phyloP scores from a whole-genome alignment of 1,140 invertebrate genomes.

The Ganaspis sp. region DNA sequence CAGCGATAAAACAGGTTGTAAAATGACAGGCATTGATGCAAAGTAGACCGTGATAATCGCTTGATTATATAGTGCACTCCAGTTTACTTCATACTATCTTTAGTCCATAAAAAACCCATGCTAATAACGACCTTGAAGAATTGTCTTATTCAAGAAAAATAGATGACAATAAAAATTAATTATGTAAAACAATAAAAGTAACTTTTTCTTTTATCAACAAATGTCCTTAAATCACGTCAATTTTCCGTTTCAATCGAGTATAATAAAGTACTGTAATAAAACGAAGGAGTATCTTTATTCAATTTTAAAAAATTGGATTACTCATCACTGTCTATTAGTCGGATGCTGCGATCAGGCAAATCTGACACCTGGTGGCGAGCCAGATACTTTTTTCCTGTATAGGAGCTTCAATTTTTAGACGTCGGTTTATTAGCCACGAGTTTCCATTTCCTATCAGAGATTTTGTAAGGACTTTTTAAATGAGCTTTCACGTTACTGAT shows the following conservation, averaged over 20 bases:
- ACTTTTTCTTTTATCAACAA: too few relatives aligned
- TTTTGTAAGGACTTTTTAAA: not conserved
- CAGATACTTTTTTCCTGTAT: not conserved
- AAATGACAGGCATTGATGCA: constrained; percentile 12
- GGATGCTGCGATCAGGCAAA: constrained; percentile 8
- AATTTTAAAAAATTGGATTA: constrained; percentile 1
- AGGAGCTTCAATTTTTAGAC: not conserved
- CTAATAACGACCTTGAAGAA: not conserved
- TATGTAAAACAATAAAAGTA: too few relatives aligned
- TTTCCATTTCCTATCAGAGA: too few relatives aligned
- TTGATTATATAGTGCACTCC: constrained; percentile 1
- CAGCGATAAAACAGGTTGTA: constrained; percentile 11
- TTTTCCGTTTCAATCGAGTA: not conserved
- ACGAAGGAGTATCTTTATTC: not conserved
- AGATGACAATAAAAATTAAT: not conserved
- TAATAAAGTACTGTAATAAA: not conserved
- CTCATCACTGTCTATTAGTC: constrained; percentile 4
- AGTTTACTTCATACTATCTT: constrained; percentile 15
- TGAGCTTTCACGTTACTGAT: not conserved
- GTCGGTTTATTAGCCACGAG: not conserved
- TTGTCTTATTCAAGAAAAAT: not conserved
- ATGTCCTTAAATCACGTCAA: too few relatives aligned
- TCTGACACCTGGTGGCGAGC: not conserved
- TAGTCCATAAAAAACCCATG: not conserved
- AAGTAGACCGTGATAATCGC: constrained; percentile 23